Base-by-base conservation (phyloP, 2,797 vertebrate genomes). In the Mus caroli region DNA sequence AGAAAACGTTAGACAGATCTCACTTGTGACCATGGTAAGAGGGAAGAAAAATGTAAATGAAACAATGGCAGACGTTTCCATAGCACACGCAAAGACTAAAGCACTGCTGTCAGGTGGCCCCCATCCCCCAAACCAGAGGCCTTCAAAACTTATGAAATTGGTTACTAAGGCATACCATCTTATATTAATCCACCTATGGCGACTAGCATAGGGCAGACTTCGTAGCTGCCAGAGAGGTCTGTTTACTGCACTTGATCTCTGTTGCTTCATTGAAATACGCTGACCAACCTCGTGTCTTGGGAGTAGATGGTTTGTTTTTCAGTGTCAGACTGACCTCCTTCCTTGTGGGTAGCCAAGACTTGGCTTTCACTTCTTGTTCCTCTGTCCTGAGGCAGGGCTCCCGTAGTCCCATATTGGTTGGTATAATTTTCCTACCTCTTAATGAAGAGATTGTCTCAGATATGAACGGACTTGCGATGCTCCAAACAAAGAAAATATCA, bases 1-100 rank as follows among this genome's bases (percentile, higher is more conserved):
- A 89, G 85, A 96, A 95, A 97, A 95, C 19, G 52, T 93, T 58
- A 79, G 92, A 73, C 78, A 78, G 90, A 64, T 75, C 80, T 93
- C 94, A 79, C 62, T 62, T 78, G 91, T 20, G 43, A 58, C 22
- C 73, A 88, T 20, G 50, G 43, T n/a, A 84, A 46, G 71, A 94
- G 40, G 15, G 34, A 80, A 58, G 79, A 92, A 83, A 60, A 34
- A 52, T 62, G 43, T 62, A 88, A 92, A 58, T 86, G 46, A 92
- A 96, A 83, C 28, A 71, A 76, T 77, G 37, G 64, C 13, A 56
- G 91, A 93, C 54, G 78, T 78, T 91, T 91, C 58, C 24, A 84
- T 4, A 52, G n/a, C 31, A 60, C 56, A 28, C 77, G 69, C 60
- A 95, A 95, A 46, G 56, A 95, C 56, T 52, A 86, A 92, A 92